Percentiles rank a stretch among this genome's conserved stretches.
phyloP scores from a whole-genome alignment of 1,140 invertebrate species.

The Scaptomyza montana region DNA sequence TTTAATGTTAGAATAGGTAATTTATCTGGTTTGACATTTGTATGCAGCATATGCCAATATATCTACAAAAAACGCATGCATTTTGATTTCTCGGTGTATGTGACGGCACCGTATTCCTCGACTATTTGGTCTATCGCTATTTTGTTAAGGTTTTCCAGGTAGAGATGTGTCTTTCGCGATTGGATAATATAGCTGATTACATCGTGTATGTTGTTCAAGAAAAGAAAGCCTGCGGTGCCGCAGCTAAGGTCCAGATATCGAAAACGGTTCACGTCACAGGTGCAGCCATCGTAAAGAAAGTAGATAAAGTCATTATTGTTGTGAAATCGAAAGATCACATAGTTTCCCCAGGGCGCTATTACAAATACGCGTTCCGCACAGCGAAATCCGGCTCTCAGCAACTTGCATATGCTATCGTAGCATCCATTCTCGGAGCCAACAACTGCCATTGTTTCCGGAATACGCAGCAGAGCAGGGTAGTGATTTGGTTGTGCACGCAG shows the following conservation, averaged over 20 bases:
- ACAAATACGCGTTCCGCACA: constrained; percentile 78
- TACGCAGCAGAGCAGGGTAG: constrained; percentile 71
- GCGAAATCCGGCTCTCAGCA: constrained; percentile 74
- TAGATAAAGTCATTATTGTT: constrained; percentile 69
- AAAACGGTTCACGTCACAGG: constrained; percentile 78
- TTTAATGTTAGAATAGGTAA: no score
- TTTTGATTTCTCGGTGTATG: constrained; percentile 73
- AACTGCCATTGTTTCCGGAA: constrained; percentile 78
- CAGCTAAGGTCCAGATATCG: constrained; percentile 77
- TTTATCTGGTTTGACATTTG: no score
- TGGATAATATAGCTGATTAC: constrained; percentile 77
- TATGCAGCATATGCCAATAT: no score
- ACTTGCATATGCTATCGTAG: constrained; percentile 80
- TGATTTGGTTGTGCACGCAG: constrained; percentile 71
- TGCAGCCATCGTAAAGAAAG: constrained; percentile 79
- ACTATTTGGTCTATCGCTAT: constrained; percentile 73
- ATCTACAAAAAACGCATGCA: constrained; percentile 69
- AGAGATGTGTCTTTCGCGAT: constrained; percentile 69
- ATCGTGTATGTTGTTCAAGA: constrained; percentile 70
- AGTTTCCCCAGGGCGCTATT: constrained; percentile 83
- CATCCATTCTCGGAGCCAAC: constrained; percentile 79
- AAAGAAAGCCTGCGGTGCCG: constrained; percentile 77
- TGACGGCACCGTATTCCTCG: constrained; percentile 74
- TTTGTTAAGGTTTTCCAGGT: constrained; percentile 72
- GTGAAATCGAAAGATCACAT: constrained; percentile 77